Conservation (phyloP, 2,888 invertebrate genomes). For the Rhopalosiphum nymphaeae region DNA sequence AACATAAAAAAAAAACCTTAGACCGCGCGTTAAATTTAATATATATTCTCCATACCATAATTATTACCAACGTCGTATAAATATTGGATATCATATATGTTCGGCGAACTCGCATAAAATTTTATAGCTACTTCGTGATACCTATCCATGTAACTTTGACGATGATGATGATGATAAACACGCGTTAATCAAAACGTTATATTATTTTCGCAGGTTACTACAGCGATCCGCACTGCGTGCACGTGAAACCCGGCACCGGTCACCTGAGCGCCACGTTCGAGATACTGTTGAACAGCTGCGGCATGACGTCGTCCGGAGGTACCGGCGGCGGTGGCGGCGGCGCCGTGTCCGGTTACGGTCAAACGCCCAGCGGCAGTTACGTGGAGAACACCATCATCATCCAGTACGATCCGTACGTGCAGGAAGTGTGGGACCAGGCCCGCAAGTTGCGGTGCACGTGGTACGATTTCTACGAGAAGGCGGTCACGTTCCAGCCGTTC, state of each 20-base stretch:
- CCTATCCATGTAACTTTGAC: neutral
- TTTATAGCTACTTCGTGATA: neutral
- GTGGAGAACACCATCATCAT: conserved; percentile 96
- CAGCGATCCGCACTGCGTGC: conserved; percentile 91
- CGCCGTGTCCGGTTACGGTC: conserved; percentile 84
- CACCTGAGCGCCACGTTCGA: conserved; percentile 93
- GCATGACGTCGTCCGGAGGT: conserved; percentile 93
- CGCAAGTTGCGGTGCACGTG: conserved; percentile 92
- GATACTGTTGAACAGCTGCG: conserved; percentile 92
- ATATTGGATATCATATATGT: too few relatives aligned
- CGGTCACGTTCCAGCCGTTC: conserved; percentile 94
- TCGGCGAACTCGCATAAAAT: neutral
- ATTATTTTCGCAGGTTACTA: conserved; percentile 76
- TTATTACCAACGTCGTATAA: too few relatives aligned
- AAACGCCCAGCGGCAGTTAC: conserved; percentile 91
- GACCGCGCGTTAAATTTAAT: too few relatives aligned
- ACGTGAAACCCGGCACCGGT: conserved; percentile 90
- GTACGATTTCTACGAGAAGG: conserved; percentile 97
- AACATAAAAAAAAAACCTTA: too few relatives aligned
- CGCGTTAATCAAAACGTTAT: neutral
- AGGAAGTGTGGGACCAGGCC: conserved; percentile 95
- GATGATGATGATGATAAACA: neutral
- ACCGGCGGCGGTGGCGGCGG: conserved; percentile 89
- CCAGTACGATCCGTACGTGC: conserved; percentile 94
- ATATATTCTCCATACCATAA: too few relatives aligned